These are phyloP conservation scores for Oryzias sinensis DNA, from an alignment of 2,797 vertebrate genomes.

Conservation along the genomic window DNA sequence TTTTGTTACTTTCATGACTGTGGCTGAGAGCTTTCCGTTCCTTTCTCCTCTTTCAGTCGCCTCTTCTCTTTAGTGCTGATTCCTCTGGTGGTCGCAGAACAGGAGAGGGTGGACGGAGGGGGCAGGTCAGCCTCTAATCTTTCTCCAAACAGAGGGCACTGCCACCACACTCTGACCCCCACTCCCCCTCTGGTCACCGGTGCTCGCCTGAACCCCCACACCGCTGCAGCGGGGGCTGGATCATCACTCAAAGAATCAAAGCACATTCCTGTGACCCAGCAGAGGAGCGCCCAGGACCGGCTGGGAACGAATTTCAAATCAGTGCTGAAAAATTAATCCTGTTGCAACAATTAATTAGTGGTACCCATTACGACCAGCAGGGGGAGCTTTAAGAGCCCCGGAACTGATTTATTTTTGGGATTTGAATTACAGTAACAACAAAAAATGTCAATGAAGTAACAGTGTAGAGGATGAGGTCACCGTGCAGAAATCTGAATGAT, in stretches of 20 bases:
- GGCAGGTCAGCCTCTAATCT: slow-evolving; percentile 54
- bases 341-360: not conserved
- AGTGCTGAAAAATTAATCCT: not conserved
- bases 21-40: not conserved
- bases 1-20: not conserved
- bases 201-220: slow-evolving; percentile 16
- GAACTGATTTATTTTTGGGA: slow-evolving; percentile 1
- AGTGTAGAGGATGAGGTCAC: too few relatives aligned
- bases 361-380: slow-evolving; percentile 23
- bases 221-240: slow-evolving; percentile 1
- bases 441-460: too few relatives aligned
- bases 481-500: too few relatives aligned
- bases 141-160: slow-evolving; percentile 40
- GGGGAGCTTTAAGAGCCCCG: not conserved
- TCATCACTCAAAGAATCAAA: slow-evolving; percentile 15
- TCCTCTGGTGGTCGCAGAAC: slow-evolving; percentile 13
- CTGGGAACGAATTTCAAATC: not conserved
- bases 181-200: slow-evolving; percentile 30
- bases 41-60: slow-evolving; percentile 17
- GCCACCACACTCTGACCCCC: slow-evolving; percentile 39
- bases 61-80: slow-evolving; percentile 7
- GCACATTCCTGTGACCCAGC: slow-evolving; percentile 38
- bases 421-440: not conserved
- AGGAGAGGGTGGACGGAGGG: slow-evolving; percentile 11
- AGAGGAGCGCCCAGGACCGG: not conserved